Conservation (phyloP, 2,888 invertebrate species). For the Desoria tigrina region DNA sequence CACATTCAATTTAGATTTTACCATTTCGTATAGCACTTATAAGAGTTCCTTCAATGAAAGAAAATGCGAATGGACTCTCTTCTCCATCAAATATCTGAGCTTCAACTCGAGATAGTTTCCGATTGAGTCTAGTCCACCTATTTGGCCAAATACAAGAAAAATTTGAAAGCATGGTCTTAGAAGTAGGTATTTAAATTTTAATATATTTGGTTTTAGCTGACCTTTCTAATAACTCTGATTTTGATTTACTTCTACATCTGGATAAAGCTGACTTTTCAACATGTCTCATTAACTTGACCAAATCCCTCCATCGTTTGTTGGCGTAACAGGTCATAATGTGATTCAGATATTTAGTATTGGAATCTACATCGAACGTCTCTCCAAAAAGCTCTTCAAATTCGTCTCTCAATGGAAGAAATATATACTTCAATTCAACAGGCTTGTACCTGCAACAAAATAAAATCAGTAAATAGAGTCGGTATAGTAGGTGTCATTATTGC, state of each 20-base stretch:
- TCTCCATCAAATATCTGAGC: slow-evolving; percentile 67
- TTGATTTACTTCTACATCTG: neutral
- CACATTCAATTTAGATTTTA: slow-evolving; percentile 35
- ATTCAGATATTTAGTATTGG: slow-evolving; percentile 79
- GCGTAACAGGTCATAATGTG: slow-evolving; percentile 74
- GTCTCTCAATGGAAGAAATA: slow-evolving; percentile 76
- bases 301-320: slow-evolving; percentile 69
- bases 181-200: too few species aligned
- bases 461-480: slow-evolving; percentile 25
- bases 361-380: slow-evolving; percentile 70
- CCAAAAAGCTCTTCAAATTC: slow-evolving; percentile 82
- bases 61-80: slow-evolving; percentile 76
- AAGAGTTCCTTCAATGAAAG: slow-evolving; percentile 79
- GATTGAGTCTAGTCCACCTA: slow-evolving; percentile 69
- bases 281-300: slow-evolving; percentile 75
- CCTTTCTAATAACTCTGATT: slow-evolving; percentile 49
- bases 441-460: slow-evolving; percentile 65
- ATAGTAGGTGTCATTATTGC: slow-evolving; percentile 6
- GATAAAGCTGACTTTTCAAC: slow-evolving; percentile 66
- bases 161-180: too few species aligned
- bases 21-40: slow-evolving; percentile 61
- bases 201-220: too few species aligned
- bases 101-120: slow-evolving; percentile 71
- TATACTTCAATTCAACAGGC: slow-evolving; percentile 85
- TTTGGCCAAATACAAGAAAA: slow-evolving; percentile 16